Conservation (phyloP, 2,113 vertebrate genomes). For the Xiphophorus hellerii region DNA sequence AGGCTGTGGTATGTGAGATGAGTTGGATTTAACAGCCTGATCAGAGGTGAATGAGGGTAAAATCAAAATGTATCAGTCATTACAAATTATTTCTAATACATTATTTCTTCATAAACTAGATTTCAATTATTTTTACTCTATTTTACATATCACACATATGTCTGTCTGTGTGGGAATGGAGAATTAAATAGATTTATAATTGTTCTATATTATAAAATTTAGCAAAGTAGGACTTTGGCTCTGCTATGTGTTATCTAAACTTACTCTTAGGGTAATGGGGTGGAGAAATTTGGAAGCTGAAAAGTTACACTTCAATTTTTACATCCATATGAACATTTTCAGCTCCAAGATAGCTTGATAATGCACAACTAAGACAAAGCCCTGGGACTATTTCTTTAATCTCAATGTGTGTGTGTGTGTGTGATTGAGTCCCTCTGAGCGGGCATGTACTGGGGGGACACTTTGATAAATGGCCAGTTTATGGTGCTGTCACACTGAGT, state of each 20-base stretch:
- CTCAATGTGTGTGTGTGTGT: slow-evolving; percentile 30
- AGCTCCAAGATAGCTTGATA: slow-evolving; percentile 14
- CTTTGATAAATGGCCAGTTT: slow-evolving; percentile 95
- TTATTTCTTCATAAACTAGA: no score
- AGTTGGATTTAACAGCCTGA: no score
- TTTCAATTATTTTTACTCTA: neutral
- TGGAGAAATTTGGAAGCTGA: neutral
- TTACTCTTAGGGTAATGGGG: neutral
- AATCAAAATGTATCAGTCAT: no score
- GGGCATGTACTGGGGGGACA: slow-evolving; percentile 76
- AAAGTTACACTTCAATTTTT: neutral
- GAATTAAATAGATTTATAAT: neutral
- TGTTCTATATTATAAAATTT: neutral
- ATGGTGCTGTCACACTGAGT: slow-evolving; percentile 88
- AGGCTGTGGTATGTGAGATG: no score
- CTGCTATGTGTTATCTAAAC: neutral
- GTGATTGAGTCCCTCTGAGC: slow-evolving; percentile 38
- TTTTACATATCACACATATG: no score
- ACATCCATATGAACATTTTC: slow-evolving; percentile 1
- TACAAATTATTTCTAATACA: no score
- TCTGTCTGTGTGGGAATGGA: neutral
- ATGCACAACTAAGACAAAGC: slow-evolving; percentile 35
- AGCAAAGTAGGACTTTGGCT: neutral
- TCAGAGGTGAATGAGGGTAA: no score
- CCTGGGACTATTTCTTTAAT: slow-evolving; percentile 31